Percentiles rank a stretch among this genome's conserved stretches.
Conservation (phyloP, 2,113 vertebrate genomes). For the Caretta caretta region DNA sequence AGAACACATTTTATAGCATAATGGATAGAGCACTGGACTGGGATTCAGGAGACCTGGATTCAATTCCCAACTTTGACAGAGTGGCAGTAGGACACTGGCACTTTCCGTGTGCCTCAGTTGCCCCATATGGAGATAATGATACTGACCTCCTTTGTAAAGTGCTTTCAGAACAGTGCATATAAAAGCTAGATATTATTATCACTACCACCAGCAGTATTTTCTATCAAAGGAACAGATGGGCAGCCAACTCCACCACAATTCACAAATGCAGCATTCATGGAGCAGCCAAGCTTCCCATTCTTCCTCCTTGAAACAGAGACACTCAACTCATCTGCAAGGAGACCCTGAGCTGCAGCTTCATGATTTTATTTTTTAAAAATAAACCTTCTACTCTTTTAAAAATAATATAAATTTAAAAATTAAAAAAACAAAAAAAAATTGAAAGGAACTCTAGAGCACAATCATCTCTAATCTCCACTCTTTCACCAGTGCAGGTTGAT, state of each 20-base stretch:
- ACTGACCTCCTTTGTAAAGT: not conserved
- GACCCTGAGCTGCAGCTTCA: not conserved
- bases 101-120: not conserved
- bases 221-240: not conserved
- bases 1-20: not conserved
- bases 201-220: rapidly evolving
- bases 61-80: not conserved
- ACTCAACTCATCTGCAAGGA: not conserved
- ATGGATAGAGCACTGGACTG: not conserved
- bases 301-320: not conserved
- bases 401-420: not conserved
- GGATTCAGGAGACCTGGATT: not conserved
- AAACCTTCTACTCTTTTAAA: not conserved
- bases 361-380: not conserved
- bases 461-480: not conserved
- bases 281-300: not conserved
- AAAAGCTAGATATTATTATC: not conserved
- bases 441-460: not conserved
- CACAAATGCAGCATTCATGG: not conserved
- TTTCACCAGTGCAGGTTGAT: not conserved
- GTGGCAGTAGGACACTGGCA: too few species aligned
- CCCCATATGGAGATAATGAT: not conserved
- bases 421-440: not conserved
- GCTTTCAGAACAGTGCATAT: not conserved
- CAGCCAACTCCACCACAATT: rapidly evolving